Percentiles rank a stretch among this genome's conserved stretches.
phyloP scores from a whole-genome alignment of 2,113 vertebrate species.

The Calidris pugnax region DNA sequence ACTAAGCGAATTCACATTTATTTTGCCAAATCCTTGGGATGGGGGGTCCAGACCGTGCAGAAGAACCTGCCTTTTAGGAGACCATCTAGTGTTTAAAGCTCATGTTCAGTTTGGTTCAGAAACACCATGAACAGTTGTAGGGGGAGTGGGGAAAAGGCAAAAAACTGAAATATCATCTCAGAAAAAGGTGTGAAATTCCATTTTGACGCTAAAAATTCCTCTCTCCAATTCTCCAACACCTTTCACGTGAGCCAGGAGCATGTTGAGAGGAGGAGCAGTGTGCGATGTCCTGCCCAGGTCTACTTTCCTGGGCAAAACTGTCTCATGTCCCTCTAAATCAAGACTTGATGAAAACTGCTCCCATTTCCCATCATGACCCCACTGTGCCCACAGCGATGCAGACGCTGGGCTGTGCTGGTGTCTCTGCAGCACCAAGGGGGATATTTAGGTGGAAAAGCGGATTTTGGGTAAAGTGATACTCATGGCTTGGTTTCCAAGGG shows the following conservation, averaged over 20 bases:
- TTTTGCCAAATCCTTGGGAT: background rate
- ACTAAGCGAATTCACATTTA: background rate
- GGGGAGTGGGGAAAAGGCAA: background rate
- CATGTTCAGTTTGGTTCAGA: accelerated
- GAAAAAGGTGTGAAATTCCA: slow-evolving; percentile 21
- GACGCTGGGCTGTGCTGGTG: background rate
- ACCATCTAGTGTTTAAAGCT: background rate
- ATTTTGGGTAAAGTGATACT: background rate
- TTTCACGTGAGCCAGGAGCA: accelerated
- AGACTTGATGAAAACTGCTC: background rate
- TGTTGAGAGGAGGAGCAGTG: background rate
- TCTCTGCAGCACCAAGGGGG: background rate
- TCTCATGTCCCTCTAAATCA: background rate
- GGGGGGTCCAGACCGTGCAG: background rate
- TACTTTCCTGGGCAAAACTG: accelerated
- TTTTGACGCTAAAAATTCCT: background rate
- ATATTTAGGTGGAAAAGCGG: background rate
- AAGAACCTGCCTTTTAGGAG: background rate
- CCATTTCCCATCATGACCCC: background rate
- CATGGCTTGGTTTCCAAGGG: background rate
- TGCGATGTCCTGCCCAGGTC: background rate
- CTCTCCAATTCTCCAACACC: background rate
- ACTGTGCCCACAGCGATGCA: background rate
- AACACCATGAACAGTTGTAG: background rate
- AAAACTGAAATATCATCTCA: background rate